Evolutionary conservation across 2,797 vertebrate species (phyloP), one percentile per base, ranked within the genome.

Genomic region (Okamejei kenojei): DNA sequence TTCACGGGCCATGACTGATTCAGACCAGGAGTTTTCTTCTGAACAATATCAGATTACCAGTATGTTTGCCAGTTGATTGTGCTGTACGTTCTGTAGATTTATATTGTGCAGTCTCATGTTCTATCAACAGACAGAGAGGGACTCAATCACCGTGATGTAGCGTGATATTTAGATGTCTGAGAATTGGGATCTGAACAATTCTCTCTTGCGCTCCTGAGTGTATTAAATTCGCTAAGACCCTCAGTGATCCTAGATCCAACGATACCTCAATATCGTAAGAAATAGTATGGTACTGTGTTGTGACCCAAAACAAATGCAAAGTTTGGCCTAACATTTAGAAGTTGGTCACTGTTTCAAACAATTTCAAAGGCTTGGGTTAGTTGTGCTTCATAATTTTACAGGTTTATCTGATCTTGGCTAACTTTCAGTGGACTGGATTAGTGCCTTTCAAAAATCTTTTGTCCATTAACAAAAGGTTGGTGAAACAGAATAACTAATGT

Each of bases 81-180:
- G 29, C 54, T 84, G 61, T 26, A 61, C 26, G 45, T 32, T 86
- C 82, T 86, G 61, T 65, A n/a, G 13, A 65, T 86, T 86, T 86
- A 11, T 86, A 86, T 0, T 61, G 61, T 32, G 29, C 19, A 13
- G 82, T 65, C 29, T 86, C 82, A 32, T 86, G 13, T 63, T 86
- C 63, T 86, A 17, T 32, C 82, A 86, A 65, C 58, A 84, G 54
- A 10, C 81, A 86, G 82, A n/a, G 77, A 78, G 82, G n/a, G 15
- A n/a, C n/a, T 35, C 11, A 86, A 86, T 63, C 32, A 19, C 63
- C 63, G n/a, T 65, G 15, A 7, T n/a, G n/a, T 65, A 29, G 26
- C 61, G 65, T 86, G 82, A 86, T 86, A 86, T 86, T 86, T 63
- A 86, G 82, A 86, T 65, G 58, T 86, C 82, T 86, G 82, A 86